Evolutionary conservation across 2,797 vertebrate genomes (phyloP).

Genomic region (Dicrostonyx torquatus): DNA sequence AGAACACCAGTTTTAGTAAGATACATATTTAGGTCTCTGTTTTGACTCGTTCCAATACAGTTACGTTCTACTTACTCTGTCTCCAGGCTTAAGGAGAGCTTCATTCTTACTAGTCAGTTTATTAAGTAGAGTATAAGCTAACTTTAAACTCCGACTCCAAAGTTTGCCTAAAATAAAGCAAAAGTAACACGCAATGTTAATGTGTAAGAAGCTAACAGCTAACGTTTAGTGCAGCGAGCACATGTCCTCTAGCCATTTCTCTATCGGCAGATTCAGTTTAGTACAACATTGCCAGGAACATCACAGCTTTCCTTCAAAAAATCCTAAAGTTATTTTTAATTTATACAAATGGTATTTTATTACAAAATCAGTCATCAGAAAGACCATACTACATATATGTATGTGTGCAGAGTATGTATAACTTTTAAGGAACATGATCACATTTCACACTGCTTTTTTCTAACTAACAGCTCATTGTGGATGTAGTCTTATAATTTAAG

Average conservation of each 20-base stretch:
- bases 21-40: neutral
- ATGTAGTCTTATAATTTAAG: neutral
- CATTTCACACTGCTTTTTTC: neutral
- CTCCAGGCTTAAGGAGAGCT: constrained; percentile 94
- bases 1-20: constrained; percentile 2
- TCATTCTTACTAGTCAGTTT: constrained; percentile 95
- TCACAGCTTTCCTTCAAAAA: constrained; percentile 15
- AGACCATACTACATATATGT: neutral
- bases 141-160: constrained; percentile 97
- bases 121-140: constrained; percentile 96
- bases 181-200: constrained; percentile 58
- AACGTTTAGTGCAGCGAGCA: constrained; percentile 18
- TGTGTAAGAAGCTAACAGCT: constrained; percentile 32
- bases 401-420: neutral
- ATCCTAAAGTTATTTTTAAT: constrained; percentile 3
- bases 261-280: neutral
- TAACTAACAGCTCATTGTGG: neutral
- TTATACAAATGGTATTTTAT: constrained; percentile 45
- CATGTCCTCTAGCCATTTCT: neutral
- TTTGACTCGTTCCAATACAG: neutral
- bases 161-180: constrained; percentile 91
- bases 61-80: constrained; percentile 90
- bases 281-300: neutral
- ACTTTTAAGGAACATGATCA: neutral
- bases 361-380: neutral